Conservation (phyloP, 2,888 invertebrate species). For the Pseudococcus jackbeardsleyi region DNA sequence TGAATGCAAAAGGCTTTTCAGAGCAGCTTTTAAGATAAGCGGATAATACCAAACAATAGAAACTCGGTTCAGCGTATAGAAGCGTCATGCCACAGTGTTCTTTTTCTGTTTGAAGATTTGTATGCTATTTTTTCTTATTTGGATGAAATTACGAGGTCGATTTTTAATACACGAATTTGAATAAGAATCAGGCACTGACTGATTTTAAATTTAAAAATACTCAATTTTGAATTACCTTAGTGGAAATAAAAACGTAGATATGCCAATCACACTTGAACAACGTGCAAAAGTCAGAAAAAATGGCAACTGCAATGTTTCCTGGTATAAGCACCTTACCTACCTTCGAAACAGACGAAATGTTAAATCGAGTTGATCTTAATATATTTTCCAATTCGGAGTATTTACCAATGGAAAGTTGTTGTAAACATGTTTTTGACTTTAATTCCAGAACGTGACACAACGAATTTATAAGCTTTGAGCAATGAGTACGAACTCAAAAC, state of each 20-base stretch:
- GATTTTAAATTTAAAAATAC: background rate
- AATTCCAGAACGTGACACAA: conserved; percentile 51
- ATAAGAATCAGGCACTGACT: too few species aligned
- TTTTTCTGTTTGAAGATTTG: background rate
- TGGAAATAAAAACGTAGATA: background rate
- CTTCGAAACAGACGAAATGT: background rate
- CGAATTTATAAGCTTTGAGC: conserved; percentile 51
- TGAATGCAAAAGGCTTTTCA: conserved; percentile 40
- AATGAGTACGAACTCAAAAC: conserved; percentile 46
- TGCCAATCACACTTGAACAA: background rate
- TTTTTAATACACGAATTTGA: background rate
- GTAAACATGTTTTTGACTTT: conserved; percentile 50
- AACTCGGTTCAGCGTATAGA: background rate
- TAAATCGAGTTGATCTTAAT: conserved; percentile 15
- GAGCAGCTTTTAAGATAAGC: conserved; percentile 30
- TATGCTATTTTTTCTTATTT: too few species aligned
- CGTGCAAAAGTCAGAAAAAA: background rate
- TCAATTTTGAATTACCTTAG: background rate
- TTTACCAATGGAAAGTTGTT: conserved; percentile 46
- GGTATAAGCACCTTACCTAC: background rate
- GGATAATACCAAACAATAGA: conserved; percentile 42
- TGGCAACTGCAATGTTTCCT: background rate
- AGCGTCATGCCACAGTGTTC: background rate
- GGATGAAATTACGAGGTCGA: too few species aligned
- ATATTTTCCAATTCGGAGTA: background rate